A percentile compares a stretch with the other conserved stretches of the same genome.
phyloP scores from a whole-genome alignment of 1,140 invertebrate species.

The Zeugodacus cucurbitae region DNA sequence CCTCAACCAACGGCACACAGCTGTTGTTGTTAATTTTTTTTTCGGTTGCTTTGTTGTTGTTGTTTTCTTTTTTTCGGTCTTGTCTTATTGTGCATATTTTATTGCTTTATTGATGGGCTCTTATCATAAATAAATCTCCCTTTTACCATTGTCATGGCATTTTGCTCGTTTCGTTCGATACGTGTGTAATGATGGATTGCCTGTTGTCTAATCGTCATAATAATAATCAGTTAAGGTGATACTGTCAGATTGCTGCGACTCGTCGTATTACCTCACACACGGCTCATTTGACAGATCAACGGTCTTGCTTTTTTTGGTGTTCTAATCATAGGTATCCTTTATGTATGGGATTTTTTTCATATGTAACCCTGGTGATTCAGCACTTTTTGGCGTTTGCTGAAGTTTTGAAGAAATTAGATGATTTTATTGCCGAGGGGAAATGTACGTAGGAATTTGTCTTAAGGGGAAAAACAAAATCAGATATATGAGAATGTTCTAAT shows the following conservation, averaged over 20 bases:
- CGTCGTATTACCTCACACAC: constrained; percentile 3
- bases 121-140: constrained; percentile 58
- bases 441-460: too few species aligned
- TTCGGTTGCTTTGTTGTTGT: background rate
- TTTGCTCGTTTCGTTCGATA: background rate
- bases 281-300: background rate
- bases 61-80: background rate
- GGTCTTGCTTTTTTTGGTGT: background rate
- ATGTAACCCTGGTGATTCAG: background rate
- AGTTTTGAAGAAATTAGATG: background rate
- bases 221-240: constrained; percentile 39
- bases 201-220: constrained; percentile 45
- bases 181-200: constrained; percentile 59
- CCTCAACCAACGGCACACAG: background rate
- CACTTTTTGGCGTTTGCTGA: background rate
- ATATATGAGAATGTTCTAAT: too few species aligned
- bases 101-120: constrained; percentile 64
- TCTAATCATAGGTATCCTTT: background rate
- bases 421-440: too few species aligned
- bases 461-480: too few species aligned
- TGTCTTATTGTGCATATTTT: constrained; percentile 59
- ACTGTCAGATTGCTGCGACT: background rate
- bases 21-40: constrained; percentile 47
- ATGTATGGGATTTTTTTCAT: background rate
- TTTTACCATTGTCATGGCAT: background rate